Evolutionary conservation across 2,113 vertebrate species (phyloP).

Genomic region (Dendrocopos noguchii): DNA sequence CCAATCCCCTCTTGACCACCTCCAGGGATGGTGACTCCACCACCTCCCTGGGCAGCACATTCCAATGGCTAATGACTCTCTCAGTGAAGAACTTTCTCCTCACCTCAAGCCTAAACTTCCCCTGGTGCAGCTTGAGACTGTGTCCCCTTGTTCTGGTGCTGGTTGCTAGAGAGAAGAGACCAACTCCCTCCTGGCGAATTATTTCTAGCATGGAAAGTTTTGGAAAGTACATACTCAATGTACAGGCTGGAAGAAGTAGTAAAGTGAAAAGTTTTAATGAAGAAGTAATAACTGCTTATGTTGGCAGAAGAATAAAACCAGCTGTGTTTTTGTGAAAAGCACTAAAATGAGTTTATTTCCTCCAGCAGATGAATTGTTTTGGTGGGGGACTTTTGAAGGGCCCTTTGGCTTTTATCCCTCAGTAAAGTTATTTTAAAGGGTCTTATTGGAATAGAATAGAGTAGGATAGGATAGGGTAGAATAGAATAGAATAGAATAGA

Average conservation of each 20-base stretch:
- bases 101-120: too few relatives aligned
- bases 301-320: background rate
- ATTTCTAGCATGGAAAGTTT: background rate
- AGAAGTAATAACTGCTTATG: background rate
- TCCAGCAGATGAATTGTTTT: background rate
- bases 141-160: too few relatives aligned
- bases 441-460: background rate
- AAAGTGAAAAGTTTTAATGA: slow-evolving; percentile 16
- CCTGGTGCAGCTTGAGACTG: too few relatives aligned
- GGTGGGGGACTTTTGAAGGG: background rate
- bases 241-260: background rate
- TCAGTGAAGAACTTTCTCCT: too few relatives aligned
- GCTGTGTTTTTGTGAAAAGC: background rate
- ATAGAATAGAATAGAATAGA: too few relatives aligned
- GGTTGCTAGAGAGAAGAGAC: too few relatives aligned
- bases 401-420: background rate
- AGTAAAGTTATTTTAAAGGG: background rate
- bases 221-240: background rate
- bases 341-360: slow-evolving; percentile 17
- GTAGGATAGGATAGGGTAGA: too few relatives aligned
- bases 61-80: too few relatives aligned
- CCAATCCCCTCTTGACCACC: too few relatives aligned
- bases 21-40: too few relatives aligned
- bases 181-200: background rate
- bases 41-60: too few relatives aligned